Base-by-base conservation (phyloP, 1,140 invertebrate species). In the Sinonovacula constricta region DNA sequence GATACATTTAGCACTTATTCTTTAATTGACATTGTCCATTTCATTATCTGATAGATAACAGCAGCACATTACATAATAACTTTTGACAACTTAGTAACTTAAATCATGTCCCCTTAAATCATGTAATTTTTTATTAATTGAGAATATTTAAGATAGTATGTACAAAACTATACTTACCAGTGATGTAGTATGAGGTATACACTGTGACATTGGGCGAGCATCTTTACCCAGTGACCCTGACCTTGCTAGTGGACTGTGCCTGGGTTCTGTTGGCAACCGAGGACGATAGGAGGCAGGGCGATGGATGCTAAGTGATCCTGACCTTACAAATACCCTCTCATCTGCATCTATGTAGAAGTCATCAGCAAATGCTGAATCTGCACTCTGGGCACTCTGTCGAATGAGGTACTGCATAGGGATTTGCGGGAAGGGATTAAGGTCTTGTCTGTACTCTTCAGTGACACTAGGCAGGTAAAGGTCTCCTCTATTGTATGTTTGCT, bases 401-500 rank as follows among this genome's bases (percentile, higher is more conserved):
- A 81, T 83, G 36, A 91, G 80, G 74, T 85, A 91, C 57, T 88
- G 87, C 72, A 89, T 90, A 12, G 87, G 88, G 22, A 86, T 81
- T 49, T 84, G 83, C 12, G 88, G 90, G 70, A 91, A 91, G 1
- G 89, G 87, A 60, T 87, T 86, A 2, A 87, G 75, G 28, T 91
- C 88, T 10, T 79, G 65, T 36, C 85, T 81, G 31, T 82, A 80
- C 49, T 87, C 85, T 54, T 91, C 90, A 69, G 80, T 84, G 26
- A 90, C 88, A 76, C 88, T 88, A 0, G 89, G 90, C 49, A 90
- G 78, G 33, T 86, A 79, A 30, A 86, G 81, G 92, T 62, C 94
- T 92, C n/a, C 93, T 92, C 12, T 93, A 92, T 91, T 94, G 77
- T 74, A 81, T 62, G 69, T 68, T 45, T 84, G 81, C 63, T 88